Evolutionary conservation across 1,140 invertebrate species (phyloP).

Genomic region (Scaptomyza hsui): DNA sequence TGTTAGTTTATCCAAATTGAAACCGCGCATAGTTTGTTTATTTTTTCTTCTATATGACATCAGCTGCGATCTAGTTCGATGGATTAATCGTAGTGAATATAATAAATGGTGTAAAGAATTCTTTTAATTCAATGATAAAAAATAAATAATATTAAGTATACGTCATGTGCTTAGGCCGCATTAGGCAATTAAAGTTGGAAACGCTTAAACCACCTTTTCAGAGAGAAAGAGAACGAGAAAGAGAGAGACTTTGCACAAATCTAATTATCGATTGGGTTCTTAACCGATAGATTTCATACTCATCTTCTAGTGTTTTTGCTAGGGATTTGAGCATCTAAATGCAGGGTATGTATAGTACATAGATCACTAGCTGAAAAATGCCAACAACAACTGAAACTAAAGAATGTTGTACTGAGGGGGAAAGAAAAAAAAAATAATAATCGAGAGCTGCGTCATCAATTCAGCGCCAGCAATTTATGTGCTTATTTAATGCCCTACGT

Average conservation of each 20-base stretch:
- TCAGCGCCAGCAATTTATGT: conserved; percentile 49
- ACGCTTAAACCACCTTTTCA: conserved; percentile 6
- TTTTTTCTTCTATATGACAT: conserved; percentile 10
- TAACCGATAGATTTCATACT: background rate
- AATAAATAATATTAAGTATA: background rate
- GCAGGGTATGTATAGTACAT: background rate
- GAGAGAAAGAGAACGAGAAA: conserved; percentile 2
- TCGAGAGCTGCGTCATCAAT: conserved; percentile 41
- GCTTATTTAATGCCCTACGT: conserved; percentile 41
- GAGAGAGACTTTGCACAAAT: conserved; percentile 15
- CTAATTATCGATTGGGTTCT: conserved; percentile 7
- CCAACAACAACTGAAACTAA: conserved; percentile 5
- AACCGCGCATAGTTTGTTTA: conserved; percentile 29
- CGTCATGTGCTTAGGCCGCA: background rate
- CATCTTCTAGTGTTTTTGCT: no score
- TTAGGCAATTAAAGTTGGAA: conserved; percentile 25
- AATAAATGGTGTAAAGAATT: no score
- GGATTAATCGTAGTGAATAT: conserved; percentile 4
- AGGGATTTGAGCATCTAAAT: background rate
- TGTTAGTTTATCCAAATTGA: conserved; percentile 18
- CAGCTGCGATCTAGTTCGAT: conserved; percentile 11
- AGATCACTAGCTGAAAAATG: background rate
- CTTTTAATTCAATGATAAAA: no score
- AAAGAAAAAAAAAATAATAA: conserved; percentile 20
- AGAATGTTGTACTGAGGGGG: conserved; percentile 33